These are phyloP conservation scores for Rapana venosa DNA, from an alignment of 2,888 invertebrate species.

Conservation along the genomic window DNA sequence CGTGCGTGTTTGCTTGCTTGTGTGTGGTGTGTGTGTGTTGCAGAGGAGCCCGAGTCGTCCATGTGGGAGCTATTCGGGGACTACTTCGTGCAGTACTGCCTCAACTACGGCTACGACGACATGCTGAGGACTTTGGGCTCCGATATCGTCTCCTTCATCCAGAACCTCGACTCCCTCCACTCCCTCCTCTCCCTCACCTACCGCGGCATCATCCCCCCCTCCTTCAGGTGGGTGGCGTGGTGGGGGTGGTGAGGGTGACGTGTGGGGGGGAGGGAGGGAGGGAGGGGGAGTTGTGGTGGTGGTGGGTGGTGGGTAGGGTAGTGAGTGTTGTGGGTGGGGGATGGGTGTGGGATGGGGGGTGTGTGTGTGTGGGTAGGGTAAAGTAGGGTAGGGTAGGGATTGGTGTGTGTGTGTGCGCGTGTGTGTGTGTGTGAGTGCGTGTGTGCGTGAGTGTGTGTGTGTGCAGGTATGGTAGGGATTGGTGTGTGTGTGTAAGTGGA, in stretches of 20 bases:
- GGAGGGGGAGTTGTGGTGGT: neutral
- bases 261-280: neutral
- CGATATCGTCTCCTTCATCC: constrained; percentile 70
- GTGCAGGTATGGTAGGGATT: too few species aligned
- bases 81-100: constrained; percentile 71
- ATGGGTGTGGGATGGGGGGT: too few species aligned
- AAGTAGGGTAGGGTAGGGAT: too few species aligned
- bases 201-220: constrained; percentile 75
- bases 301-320: too few species aligned
- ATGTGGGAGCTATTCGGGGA: constrained; percentile 74
- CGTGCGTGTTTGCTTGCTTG: too few species aligned
- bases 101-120: constrained; percentile 72
- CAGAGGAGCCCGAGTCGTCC: constrained; percentile 67
- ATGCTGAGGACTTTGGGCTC: constrained; percentile 71
- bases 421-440: too few species aligned
- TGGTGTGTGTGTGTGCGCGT: too few species aligned
- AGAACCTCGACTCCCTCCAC: constrained; percentile 74
- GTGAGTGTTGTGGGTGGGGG: too few species aligned
- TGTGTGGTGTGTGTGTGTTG: neutral
- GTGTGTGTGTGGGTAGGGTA: too few species aligned
- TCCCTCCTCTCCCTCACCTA: constrained; percentile 75
- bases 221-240: constrained; percentile 68
- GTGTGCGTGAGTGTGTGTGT: too few species aligned
- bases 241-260: neutral
- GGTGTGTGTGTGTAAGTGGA: too few species aligned